These are phyloP conservation scores for Vespertilio murinus DNA, from an alignment of 2,797 vertebrate species.

Conservation along the genomic window DNA sequence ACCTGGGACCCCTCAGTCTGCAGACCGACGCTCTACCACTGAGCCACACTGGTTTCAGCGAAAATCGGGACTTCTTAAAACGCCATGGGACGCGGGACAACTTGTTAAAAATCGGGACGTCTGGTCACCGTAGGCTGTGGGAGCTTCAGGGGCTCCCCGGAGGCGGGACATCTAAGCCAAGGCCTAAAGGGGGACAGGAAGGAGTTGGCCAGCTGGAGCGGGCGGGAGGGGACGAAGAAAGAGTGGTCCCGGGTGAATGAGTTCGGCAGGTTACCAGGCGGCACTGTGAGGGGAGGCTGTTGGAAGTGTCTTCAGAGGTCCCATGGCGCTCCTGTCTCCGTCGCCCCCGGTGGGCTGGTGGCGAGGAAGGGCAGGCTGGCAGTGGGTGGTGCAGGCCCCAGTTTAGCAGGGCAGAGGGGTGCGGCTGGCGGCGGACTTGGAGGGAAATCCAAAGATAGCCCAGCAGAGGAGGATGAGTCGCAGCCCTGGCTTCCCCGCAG, in stretches of 20 bases:
- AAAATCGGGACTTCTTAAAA: no score
- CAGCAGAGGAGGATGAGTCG: constrained; percentile 82
- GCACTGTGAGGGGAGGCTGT: not conserved
- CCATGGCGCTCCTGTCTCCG: not conserved
- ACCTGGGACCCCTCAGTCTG: no score
- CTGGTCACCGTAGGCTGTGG: not conserved
- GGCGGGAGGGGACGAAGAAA: fast-evolving
- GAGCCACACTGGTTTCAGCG: no score
- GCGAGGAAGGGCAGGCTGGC: not conserved
- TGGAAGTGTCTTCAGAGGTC: not conserved
- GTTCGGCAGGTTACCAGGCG: not conserved
- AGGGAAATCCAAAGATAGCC: constrained; percentile 86
- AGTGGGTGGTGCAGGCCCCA: constrained; percentile 47
- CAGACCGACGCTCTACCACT: no score
- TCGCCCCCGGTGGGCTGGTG: not conserved
- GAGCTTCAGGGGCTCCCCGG: constrained; percentile 6
- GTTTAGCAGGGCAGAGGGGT: constrained; percentile 62
- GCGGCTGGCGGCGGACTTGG: constrained; percentile 72
- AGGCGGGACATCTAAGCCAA: not conserved
- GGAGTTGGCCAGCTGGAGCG: not conserved
- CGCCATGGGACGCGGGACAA: no score
- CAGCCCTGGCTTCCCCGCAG: constrained; percentile 51
- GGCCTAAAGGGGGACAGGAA: not conserved
- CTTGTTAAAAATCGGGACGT: no score
- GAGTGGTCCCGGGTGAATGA: not conserved